Base-by-base conservation (phyloP, 2,113 vertebrate genomes). In the Nycticryphes semicollaris region DNA sequence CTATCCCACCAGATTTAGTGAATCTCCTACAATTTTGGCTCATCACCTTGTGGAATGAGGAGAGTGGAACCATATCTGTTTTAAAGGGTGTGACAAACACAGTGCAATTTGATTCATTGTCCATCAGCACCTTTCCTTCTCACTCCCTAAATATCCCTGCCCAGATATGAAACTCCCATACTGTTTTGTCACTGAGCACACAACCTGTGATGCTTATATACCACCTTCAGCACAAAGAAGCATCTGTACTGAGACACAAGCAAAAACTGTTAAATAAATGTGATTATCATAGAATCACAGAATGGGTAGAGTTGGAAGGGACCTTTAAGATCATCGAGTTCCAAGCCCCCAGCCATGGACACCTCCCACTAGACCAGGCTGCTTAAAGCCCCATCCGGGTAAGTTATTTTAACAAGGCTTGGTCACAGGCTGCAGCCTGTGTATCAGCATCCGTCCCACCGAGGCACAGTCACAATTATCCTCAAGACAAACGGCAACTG, bases 21-120 rank as follows among this genome's bases (percentile, higher is more conserved):
- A 63, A 59, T 15, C 31, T 59, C 47, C 47, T 9, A 11, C 14
- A 27, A 8, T 12, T 87, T 20, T 41, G 39, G 39, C 68, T 77
- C 1, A 2, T 62, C 10, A 10, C 19, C 50, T 59, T 3, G 14
- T 3, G 9, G 39, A 77, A n/a, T 57, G 78, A 82, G n/a, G 27
- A 43, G 22, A 24, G 48, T 5, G 24, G 21, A 67, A 62, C 27
- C 41, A 10, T 3, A 3, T 39, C 23, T 33, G 27, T 84, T 73
- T 60, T 22, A n/a, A 57, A 0, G 1, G 6, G 50, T 28, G 35
- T 41, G 33, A 69, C 2, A 8, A 60, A 54, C 1, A 1, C 22
- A 31, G 24, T 14, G 23, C 86, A 35, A 4, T 48, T 53, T 6
- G 41, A 72, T 27, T 54, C 7, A 56, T 7, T 8, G 7, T 15